Evolutionary conservation across 2,797 vertebrate genomes (phyloP).

Genomic region (Leptodactylus fallax): DNA sequence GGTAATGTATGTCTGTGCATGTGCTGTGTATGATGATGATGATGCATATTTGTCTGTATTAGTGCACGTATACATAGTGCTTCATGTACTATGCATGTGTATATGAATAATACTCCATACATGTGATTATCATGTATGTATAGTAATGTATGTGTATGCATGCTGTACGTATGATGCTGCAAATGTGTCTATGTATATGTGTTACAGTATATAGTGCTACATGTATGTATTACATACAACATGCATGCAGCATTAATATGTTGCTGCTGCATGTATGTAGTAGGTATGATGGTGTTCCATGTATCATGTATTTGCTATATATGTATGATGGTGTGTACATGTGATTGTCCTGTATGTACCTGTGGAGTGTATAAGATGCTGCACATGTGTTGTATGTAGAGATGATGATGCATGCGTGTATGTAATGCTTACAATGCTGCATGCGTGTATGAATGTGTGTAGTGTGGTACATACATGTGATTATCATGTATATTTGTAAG

Average conservation of each 20-base stretch:
- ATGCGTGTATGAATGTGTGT: no score
- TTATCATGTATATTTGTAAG: neutral
- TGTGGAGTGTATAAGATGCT: neutral
- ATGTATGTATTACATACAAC: no score
- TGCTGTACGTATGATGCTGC: neutral
- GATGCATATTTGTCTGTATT: neutral
- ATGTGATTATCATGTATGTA: neutral
- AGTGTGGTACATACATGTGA: neutral
- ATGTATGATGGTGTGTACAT: neutral
- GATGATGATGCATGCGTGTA: neutral
- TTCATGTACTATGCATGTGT: no score
- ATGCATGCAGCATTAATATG: no score
- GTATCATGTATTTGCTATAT: neutral
- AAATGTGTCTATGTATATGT: neutral
- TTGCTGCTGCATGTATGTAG: neutral
- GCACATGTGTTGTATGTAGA: neutral
- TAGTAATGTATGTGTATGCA: neutral
- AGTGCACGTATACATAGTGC: no score
- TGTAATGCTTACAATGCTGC: no score
- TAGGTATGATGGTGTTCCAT: neutral
- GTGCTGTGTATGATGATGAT: neutral
- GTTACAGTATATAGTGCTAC: neutral
- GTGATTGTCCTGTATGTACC: neutral
- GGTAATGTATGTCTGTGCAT: no score
- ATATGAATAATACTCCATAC: no score